These are phyloP conservation scores for Acronicta aceris DNA, from an alignment of 2,888 invertebrate genomes.

Conservation along the genomic window DNA sequence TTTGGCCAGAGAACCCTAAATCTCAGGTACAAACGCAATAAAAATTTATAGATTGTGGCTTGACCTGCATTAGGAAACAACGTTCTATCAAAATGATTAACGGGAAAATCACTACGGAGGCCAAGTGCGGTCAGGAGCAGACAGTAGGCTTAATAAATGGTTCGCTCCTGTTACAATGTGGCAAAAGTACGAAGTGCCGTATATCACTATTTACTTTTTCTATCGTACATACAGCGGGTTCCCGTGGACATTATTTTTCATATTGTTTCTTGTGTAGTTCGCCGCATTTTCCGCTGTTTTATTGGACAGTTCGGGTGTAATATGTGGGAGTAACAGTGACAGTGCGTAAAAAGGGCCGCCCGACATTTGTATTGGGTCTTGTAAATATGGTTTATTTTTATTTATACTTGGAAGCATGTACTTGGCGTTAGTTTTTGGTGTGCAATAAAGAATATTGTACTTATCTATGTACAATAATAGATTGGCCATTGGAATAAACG, in stretches of 20 bases:
- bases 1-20: not conserved
- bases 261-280: conserved; percentile 40
- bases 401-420: no score
- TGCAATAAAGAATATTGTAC: no score
- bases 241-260: conserved; percentile 34
- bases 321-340: conserved; percentile 22
- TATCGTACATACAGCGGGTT: conserved; percentile 9
- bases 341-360: conserved; percentile 1
- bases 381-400: no score
- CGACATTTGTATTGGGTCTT: not conserved
- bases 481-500: no score
- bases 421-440: no score
- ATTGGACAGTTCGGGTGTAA: conserved; percentile 45
- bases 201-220: conserved; percentile 42
- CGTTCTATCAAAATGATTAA: conserved; percentile 61
- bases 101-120: conserved; percentile 39
- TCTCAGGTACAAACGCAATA: not conserved
- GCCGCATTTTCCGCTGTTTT: conserved; percentile 22
- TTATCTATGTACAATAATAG: no score
- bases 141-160: conserved; percentile 53
- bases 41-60: conserved; percentile 20
- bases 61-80: conserved; percentile 35
- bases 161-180: conserved; percentile 42
- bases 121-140: conserved; percentile 49
- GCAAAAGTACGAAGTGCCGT: conserved; percentile 33